A percentile compares a stretch with the other conserved stretches of the same genome.
phyloP scores from a whole-genome alignment of 1,140 invertebrate genomes.

The Drosophila malerkotliana region DNA sequence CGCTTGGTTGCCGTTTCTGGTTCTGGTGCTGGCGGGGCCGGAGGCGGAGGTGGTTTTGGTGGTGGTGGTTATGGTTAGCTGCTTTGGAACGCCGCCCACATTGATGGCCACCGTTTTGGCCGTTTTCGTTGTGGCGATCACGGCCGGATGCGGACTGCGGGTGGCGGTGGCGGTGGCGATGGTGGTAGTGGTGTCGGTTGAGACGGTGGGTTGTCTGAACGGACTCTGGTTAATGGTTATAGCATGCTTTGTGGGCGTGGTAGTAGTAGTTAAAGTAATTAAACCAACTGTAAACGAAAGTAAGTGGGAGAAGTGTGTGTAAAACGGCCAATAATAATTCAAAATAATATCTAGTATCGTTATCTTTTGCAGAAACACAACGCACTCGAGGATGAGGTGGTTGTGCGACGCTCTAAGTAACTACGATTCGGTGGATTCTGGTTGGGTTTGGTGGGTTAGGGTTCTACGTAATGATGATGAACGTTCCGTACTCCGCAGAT shows the following conservation, averaged over 20 bases:
- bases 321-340: constrained; percentile 61
- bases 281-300: constrained; percentile 82
- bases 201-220: constrained; percentile 32
- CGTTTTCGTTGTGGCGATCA: constrained; percentile 43
- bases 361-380: too few relatives aligned
- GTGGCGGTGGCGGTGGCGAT: constrained; percentile 25
- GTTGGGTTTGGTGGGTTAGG: constrained; percentile 9
- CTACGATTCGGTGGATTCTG: neutral
- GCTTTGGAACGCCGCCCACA: constrained; percentile 19
- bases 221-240: constrained; percentile 80
- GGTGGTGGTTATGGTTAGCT: constrained; percentile 33
- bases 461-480: constrained; percentile 42
- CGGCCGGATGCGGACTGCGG: constrained; percentile 42
- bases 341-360: constrained; percentile 17
- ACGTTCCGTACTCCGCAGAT: constrained; percentile 24
- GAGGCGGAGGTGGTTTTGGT: constrained; percentile 20
- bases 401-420: neutral
- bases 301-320: constrained; percentile 71
- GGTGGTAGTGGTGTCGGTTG: neutral
- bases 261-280: constrained; percentile 63
- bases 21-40: constrained; percentile 32
- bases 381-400: neutral
- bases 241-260: constrained; percentile 78
- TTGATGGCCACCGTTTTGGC: constrained; percentile 51
- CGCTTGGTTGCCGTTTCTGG: constrained; percentile 1